Percentiles rank a stretch among this genome's conserved stretches.
Conservation (phyloP, 2,113 vertebrate species). For the Alces alces region DNA sequence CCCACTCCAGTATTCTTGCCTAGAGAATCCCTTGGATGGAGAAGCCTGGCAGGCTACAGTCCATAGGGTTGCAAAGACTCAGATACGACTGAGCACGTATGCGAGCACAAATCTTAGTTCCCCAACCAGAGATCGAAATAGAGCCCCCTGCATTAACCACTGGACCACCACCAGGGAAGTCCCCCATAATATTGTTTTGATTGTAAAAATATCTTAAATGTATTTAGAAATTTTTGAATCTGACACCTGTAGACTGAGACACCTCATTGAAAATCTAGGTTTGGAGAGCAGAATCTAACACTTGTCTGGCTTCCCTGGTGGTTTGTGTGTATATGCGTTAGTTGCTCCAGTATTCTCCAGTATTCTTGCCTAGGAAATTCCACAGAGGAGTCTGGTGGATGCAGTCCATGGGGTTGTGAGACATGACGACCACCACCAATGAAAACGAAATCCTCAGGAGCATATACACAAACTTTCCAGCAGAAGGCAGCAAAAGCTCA, state of each 20-base stretch:
- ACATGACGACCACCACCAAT: not conserved
- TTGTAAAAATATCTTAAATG: not conserved
- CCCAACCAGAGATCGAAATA: not conserved
- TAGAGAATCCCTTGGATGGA: not conserved
- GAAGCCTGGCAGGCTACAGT: not conserved
- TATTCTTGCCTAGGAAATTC: not conserved
- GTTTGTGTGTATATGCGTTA: not conserved
- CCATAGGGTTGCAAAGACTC: not conserved
- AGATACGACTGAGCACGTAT: not conserved
- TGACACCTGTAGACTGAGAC: not conserved
- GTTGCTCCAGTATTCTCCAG: not conserved
- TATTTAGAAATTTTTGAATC: conserved; percentile 4
- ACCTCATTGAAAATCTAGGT: not conserved
- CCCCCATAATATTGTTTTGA: not conserved
- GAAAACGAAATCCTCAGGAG: not conserved
- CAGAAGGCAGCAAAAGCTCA: conserved; percentile 59
- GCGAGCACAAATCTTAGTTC: not conserved
- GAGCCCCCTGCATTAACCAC: not conserved
- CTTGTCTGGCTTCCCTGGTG: not conserved
- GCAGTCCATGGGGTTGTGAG: not conserved
- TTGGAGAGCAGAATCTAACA: not conserved
- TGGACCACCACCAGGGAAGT: not conserved
- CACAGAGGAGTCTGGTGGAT: not conserved
- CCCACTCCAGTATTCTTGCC: not conserved
- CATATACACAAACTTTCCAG: conserved; percentile 24